These are phyloP conservation scores for Nysson spinosus DNA, from an alignment of 2,888 invertebrate genomes.

Conservation along the genomic window DNA sequence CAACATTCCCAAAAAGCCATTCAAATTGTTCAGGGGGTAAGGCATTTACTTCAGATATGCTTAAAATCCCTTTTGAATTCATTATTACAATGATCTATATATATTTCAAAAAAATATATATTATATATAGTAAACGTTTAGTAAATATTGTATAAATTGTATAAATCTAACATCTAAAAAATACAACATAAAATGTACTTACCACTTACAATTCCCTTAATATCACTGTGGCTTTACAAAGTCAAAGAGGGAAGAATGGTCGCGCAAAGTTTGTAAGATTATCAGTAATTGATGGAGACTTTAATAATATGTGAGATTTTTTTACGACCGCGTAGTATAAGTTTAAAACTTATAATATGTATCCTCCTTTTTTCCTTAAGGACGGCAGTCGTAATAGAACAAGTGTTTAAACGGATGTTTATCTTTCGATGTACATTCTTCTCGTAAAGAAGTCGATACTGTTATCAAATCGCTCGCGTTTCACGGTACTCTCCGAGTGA, in stretches of 20 bases:
- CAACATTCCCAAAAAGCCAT: constrained; percentile 81
- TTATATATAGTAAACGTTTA: neutral
- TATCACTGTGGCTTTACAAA: neutral
- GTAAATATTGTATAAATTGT: neutral
- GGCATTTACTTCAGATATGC: constrained; percentile 80
- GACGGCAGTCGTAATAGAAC: too few relatives aligned
- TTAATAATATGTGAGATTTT: too few relatives aligned
- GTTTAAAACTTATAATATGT: too few relatives aligned
- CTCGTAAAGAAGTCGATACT: neutral
- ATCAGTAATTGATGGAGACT: constrained; percentile 9
- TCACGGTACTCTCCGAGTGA: neutral
- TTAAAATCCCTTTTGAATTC: constrained; percentile 57
- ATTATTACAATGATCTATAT: neutral
- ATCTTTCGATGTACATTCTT: neutral
- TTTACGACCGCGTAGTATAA: too few relatives aligned
- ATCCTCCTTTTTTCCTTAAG: too few relatives aligned
- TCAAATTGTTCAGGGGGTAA: constrained; percentile 80
- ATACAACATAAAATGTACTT: neutral
- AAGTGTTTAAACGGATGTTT: neutral
- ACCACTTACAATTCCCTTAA: neutral
- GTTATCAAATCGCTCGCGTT: constrained; percentile 1
- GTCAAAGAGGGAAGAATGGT: neutral
- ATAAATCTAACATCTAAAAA: neutral
- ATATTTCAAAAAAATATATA: neutral
- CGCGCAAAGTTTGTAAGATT: constrained; percentile 25